A percentile compares a stretch with the other conserved stretches of the same genome.
Evolutionary conservation across 2,888 invertebrate genomes (phyloP).

Genomic region (Ochropleura plecta): DNA sequence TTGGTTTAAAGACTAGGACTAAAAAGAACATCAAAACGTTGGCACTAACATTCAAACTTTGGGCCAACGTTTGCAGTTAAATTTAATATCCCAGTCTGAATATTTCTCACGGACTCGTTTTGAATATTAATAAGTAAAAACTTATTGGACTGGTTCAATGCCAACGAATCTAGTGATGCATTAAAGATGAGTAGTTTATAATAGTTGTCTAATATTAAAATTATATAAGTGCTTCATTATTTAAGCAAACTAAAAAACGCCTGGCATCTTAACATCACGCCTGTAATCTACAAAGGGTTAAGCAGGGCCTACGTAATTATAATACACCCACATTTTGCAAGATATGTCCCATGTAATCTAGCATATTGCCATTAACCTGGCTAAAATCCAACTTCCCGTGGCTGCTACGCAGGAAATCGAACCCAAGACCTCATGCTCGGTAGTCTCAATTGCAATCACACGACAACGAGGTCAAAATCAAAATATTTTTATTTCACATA

Average conservation of each 20-base stretch:
- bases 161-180: constrained; percentile 31
- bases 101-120: constrained; percentile 38
- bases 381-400: no score
- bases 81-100: constrained; percentile 25
- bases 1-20: neutral
- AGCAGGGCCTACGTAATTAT: no score
- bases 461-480: no score
- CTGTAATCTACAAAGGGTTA: no score
- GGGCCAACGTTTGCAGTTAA: constrained; percentile 13
- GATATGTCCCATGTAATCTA: no score
- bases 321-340: no score
- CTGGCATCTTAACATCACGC: neutral
- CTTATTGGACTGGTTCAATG: constrained; percentile 35
- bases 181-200: constrained; percentile 24
- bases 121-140: constrained; percentile 46
- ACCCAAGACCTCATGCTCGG: no score
- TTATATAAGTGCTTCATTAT: neutral
- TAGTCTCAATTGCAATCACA: no score
- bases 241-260: neutral
- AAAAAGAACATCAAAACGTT: neutral
- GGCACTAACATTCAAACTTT: constrained; percentile 2
- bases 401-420: no score
- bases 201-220: neutral
- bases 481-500: no score
- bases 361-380: no score